Evolutionary conservation across 2,888 invertebrate species (phyloP), one percentile per base, ranked within the genome.

Genomic region (Drosophila ustulata): DNA sequence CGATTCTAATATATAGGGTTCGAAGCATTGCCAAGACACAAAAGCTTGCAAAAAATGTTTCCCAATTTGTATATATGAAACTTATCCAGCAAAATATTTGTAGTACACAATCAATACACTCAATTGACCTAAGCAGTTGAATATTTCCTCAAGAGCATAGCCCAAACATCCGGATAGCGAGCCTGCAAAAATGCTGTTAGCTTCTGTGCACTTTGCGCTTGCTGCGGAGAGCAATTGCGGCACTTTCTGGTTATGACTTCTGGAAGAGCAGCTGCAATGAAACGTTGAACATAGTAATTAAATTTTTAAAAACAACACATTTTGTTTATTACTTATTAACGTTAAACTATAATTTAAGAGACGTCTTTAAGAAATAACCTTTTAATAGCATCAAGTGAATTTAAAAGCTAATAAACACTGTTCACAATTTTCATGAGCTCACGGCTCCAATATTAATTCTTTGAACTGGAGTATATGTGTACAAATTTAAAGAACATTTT

Each of bases 231-330:
- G 79, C 94, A 94, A 26, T 92, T 90, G 45, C 91, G 82, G 79
- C 94, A 94, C 75, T 93, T 93, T 64, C 93, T 93, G 55, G 93
- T 92, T 47, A 94, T 91, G 26, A 94, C 94, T 89, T 94, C 94
- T 3, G 94, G 94, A 8, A 94, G 89, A 41, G 87, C 84, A 72
- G 84, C 84, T 73, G 56, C 0, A 75, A 53, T n/a, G 6, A 43
- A 53, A 11, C 11, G 9, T 11, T 32, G 11, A 50, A 6, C 6
- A 11, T 30, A 30, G 30, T 30, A 7, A 30, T 5, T 28, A 1
- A 5, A 1, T 1, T 30, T 30, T 30, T 6, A 4, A 30, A 6
- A 7, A 30, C 6, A 30, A 30, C 18, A 18, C 18, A 18, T 18
- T 18, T 18, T 18, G 18, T 18, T 18, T 18, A 18, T 1, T 18